Percentiles rank a stretch among this genome's conserved stretches.
Conservation (phyloP, 2,797 vertebrate genomes). For the Pachyuromys duprasi region DNA sequence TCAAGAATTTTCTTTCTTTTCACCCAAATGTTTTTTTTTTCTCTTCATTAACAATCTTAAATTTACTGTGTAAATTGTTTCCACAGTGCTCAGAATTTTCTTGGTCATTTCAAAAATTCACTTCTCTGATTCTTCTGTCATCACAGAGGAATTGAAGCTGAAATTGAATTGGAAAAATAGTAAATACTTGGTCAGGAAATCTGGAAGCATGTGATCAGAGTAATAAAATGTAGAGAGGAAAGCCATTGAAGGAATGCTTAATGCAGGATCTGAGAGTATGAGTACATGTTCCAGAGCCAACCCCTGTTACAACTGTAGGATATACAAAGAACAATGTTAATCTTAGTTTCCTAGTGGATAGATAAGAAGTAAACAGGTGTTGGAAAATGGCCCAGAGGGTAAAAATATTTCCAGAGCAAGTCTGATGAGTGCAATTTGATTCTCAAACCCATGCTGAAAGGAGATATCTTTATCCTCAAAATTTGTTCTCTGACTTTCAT, state of each 20-base stretch:
- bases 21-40: neutral
- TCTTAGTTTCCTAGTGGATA: neutral
- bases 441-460: neutral
- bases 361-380: neutral
- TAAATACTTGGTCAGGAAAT: neutral
- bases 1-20: neutral
- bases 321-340: neutral
- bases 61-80: neutral
- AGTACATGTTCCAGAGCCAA: neutral
- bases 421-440: neutral
- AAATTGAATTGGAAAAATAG: neutral
- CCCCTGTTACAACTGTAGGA: neutral
- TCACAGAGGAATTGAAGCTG: conserved; percentile 13
- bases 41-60: conserved; percentile 37
- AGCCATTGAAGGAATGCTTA: neutral
- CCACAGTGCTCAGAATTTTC: neutral
- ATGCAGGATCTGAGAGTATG: neutral
- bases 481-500: neutral
- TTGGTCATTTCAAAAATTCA: conserved; percentile 49
- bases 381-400: neutral
- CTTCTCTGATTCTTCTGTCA: conserved; percentile 13
- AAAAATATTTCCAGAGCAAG: neutral
- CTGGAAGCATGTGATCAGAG: neutral
- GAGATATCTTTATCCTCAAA: neutral
- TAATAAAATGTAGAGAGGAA: neutral